A percentile compares a stretch with the other conserved stretches of the same genome.
Evolutionary conservation across 2,888 invertebrate species (phyloP).

Genomic region (Mythimna loreyi): DNA sequence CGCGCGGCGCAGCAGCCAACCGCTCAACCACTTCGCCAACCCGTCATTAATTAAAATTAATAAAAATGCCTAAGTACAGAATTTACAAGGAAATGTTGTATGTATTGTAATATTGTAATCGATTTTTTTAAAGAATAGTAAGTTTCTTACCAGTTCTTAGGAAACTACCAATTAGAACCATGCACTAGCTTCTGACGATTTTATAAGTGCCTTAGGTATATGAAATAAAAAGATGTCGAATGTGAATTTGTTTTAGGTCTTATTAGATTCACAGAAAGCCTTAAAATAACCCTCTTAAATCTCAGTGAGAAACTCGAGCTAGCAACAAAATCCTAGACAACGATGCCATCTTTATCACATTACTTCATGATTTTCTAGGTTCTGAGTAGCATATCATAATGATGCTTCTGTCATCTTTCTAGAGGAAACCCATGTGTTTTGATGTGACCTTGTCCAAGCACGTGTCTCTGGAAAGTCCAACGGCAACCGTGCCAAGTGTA

Average conservation of each 20-base stretch:
- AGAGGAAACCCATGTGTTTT: conserved; percentile 48
- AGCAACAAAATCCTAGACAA: conserved; percentile 27
- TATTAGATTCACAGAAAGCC: neutral
- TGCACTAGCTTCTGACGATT: too few species aligned
- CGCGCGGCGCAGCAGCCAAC: too few species aligned
- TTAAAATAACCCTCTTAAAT: conserved; percentile 9
- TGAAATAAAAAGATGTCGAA: too few species aligned
- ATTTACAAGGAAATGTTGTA: too few species aligned
- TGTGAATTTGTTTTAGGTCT: neutral
- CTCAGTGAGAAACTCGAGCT: conserved; percentile 2
- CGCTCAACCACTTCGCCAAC: too few species aligned
- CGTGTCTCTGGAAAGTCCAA: conserved; percentile 61
- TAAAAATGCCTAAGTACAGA: too few species aligned
- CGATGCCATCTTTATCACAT: conserved; percentile 39
- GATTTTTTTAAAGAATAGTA: too few species aligned
- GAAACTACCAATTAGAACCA: too few species aligned
- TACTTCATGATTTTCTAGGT: conserved; percentile 27
- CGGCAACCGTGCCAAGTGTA: conserved; percentile 54
- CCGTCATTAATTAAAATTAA: too few species aligned
- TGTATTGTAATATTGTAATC: too few species aligned
- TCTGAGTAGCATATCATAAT: conserved; percentile 48
- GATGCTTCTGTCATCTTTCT: conserved; percentile 48
- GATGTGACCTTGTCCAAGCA: conserved; percentile 50
- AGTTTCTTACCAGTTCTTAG: too few species aligned
- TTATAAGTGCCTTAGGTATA: too few species aligned